phyloP scores from a whole-genome alignment of 2,797 vertebrate species.

The Phoxinus dragarum region DNA sequence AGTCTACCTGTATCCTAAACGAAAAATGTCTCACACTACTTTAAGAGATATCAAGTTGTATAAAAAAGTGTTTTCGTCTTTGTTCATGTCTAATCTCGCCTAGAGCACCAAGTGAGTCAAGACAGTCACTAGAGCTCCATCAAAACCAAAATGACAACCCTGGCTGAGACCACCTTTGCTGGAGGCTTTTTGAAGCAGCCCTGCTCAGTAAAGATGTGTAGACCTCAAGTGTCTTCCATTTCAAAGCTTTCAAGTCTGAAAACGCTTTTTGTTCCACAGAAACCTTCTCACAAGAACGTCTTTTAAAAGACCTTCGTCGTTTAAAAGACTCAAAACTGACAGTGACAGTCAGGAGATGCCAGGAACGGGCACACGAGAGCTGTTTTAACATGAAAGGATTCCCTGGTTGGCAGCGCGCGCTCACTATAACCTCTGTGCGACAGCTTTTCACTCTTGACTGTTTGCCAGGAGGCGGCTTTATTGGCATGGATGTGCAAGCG shows the following conservation, averaged over 20 bases:
- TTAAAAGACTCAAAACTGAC: slow-evolving; percentile 5
- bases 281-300: slow-evolving; percentile 14
- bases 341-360: slow-evolving; percentile 36
- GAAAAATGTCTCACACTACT: neutral
- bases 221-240: slow-evolving; percentile 32
- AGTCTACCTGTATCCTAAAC: neutral
- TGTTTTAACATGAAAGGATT: slow-evolving; percentile 42
- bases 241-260: slow-evolving; percentile 30
- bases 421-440: slow-evolving; percentile 40
- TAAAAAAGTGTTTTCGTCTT: neutral
- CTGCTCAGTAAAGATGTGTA: neutral
- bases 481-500: slow-evolving; percentile 31
- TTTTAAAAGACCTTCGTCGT: slow-evolving; percentile 12
- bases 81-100: neutral
- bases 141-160: neutral
- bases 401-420: slow-evolving; percentile 6
- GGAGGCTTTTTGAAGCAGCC: slow-evolving; percentile 3
- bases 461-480: slow-evolving; percentile 32
- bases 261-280: slow-evolving; percentile 41
- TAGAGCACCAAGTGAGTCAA: neutral
- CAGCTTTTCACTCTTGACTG: slow-evolving; percentile 32
- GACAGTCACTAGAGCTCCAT: neutral
- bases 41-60: neutral
- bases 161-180: slow-evolving; percentile 4
- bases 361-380: slow-evolving; percentile 5